Conservation (phyloP, 2,888 invertebrate species). For the Synergus laeviventris region DNA sequence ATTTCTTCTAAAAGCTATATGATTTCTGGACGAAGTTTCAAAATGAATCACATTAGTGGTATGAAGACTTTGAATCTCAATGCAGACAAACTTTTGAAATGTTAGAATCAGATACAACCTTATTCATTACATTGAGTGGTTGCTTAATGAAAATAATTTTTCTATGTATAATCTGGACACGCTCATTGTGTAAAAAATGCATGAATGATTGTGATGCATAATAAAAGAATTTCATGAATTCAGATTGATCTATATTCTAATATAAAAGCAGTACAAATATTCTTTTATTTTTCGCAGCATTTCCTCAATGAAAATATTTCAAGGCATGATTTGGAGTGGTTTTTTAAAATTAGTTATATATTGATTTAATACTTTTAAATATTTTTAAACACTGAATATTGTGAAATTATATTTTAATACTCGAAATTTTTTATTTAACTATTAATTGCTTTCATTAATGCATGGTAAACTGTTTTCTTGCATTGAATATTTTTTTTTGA, state of each 20-base stretch:
- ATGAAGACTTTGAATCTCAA: too few relatives aligned
- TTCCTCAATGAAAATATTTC: not conserved
- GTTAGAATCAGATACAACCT: too few relatives aligned
- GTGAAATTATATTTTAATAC: not conserved
- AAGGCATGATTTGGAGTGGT: not conserved
- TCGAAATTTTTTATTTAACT: not conserved
- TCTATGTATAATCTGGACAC: not conserved
- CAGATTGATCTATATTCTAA: slow-evolving; percentile 1
- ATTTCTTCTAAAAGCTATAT: too few relatives aligned
- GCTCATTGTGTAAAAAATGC: not conserved
- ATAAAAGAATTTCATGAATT: slow-evolving; percentile 10
- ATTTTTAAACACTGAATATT: not conserved
- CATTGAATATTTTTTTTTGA: not conserved
- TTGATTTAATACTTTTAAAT: not conserved
- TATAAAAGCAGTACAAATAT: not conserved
- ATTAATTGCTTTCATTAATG: not conserved
- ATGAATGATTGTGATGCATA: slow-evolving; percentile 1
- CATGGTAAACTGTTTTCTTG: too few relatives aligned
- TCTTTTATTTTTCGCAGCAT: not conserved
- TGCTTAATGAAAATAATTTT: too few relatives aligned
- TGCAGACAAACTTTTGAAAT: too few relatives aligned
- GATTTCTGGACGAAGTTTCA: too few relatives aligned
- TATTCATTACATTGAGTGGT: too few relatives aligned
- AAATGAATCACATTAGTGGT: too few relatives aligned
- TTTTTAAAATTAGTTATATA: not conserved